Base-by-base conservation (phyloP, 2,888 invertebrate genomes). In the Sclerodermus sp. region DNA sequence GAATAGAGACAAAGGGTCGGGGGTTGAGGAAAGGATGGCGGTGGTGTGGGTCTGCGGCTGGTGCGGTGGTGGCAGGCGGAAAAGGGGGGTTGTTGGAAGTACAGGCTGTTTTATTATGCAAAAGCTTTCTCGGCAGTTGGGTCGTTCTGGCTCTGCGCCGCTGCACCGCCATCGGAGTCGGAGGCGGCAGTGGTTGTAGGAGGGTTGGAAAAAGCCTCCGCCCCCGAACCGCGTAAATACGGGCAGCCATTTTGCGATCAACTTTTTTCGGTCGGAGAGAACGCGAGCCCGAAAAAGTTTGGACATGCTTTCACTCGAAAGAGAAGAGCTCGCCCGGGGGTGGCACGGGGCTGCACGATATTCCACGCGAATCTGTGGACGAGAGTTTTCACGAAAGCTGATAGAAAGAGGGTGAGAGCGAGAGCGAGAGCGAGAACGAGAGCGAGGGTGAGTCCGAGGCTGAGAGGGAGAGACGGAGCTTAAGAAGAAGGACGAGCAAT, bases 61-160 rank as follows among this genome's bases (percentile, higher is more conserved):
- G 9, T 40, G 29, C 16, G 14, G 45, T 42, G 45, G 41, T 16
- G 42, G 41, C 41, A 37, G 16, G 47, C 14, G 43, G 37, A 42
- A 29, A 42, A 17, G 45, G 39, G 36, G 48, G 15, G 38, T 17
- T 10, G 29, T 9, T 41, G 67, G 66, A 13, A 63, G 55, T 66
- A 68, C 67, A 70, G 71, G 69, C 75, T 76, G 74, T 76, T 76
- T 77, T 77, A 77, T 76, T 77, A 77, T 77, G 77, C 77, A 76
- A 77, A 77, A 77, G 76, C 77, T 76, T 72, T 74, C 73, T 71
- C 74, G 72, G 74, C 73, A 72, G 74, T 71, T 73, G 75, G 73
- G 68, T 74, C 72, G 73, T 72, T 74, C 67, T 66, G 62, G 70
- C 68, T 73, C 70, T 64, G 67, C 64, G 64, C 66, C 68, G 68